phyloP scores from a whole-genome alignment of 2,888 invertebrate genomes.

The Morpho deidamia region DNA sequence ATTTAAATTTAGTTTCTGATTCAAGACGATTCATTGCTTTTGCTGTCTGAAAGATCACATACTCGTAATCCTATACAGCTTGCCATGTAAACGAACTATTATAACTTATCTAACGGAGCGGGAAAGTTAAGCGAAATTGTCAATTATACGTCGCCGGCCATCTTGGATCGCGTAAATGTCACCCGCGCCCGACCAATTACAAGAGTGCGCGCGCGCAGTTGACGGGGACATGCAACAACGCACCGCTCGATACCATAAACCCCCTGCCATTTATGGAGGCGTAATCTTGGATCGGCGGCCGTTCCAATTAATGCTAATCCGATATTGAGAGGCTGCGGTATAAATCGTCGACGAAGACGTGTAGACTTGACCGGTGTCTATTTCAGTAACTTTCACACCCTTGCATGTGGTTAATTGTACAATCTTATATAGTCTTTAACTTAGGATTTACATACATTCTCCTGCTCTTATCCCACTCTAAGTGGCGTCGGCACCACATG shows the following conservation, averaged over 20 bases:
- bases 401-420: no score
- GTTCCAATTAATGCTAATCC: constrained; percentile 71
- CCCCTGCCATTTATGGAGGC: constrained; percentile 70
- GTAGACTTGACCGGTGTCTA: constrained; percentile 12
- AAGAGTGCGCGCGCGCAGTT: constrained; percentile 64
- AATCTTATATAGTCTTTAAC: no score
- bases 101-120: no score
- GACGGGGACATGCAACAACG: constrained; percentile 47
- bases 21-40: no score
- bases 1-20: no score
- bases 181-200: constrained; percentile 72
- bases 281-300: constrained; percentile 60
- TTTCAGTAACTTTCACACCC: background rate
- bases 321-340: constrained; percentile 41
- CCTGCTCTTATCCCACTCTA: no score
- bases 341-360: constrained; percentile 25
- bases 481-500: no score
- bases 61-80: no score
- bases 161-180: constrained; percentile 74
- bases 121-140: constrained; percentile 38
- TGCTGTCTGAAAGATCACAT: no score
- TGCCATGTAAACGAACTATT: no score
- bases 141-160: constrained; percentile 71
- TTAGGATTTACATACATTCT: no score
- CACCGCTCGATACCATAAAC: constrained; percentile 69